Conservation (phyloP, 1,140 invertebrate genomes). For the Mercenaria mercenaria region DNA sequence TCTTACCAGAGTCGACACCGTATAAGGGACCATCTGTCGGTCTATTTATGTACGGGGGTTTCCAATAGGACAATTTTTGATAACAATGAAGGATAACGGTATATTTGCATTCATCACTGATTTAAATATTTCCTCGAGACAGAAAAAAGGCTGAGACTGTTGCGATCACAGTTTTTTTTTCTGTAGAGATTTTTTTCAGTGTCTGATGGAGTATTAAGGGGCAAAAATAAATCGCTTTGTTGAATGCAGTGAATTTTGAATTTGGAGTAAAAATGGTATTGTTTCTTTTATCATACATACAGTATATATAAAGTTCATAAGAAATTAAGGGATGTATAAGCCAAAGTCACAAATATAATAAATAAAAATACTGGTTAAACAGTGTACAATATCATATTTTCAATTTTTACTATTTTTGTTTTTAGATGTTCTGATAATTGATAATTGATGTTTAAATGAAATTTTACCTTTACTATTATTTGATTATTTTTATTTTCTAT, state of each 20-base stretch:
- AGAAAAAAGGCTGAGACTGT: not conserved
- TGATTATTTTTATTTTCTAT: too few relatives aligned
- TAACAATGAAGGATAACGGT: conserved; percentile 29
- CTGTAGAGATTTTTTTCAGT: not conserved
- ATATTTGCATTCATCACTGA: not conserved
- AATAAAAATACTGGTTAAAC: too few relatives aligned
- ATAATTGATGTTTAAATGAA: too few relatives aligned
- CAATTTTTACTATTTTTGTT: too few relatives aligned
- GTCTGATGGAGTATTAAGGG: not conserved
- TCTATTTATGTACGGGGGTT: conserved; percentile 40
- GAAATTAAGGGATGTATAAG: too few relatives aligned
- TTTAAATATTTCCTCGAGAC: not conserved
- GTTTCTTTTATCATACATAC: not conserved
- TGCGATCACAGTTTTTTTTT: not conserved
- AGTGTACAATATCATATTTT: too few relatives aligned
- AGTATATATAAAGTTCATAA: not conserved
- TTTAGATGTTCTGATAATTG: too few relatives aligned
- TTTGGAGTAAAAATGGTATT: not conserved
- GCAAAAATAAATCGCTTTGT: too few relatives aligned
- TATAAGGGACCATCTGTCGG: conserved; percentile 58
- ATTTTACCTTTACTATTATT: too few relatives aligned
- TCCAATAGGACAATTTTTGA: conserved; percentile 33
- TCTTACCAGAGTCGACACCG: conserved; percentile 41
- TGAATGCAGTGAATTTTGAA: too few relatives aligned
- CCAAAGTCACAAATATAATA: too few relatives aligned